phyloP scores from a whole-genome alignment of 2,888 invertebrate species.

The Eledone cirrhosa region DNA sequence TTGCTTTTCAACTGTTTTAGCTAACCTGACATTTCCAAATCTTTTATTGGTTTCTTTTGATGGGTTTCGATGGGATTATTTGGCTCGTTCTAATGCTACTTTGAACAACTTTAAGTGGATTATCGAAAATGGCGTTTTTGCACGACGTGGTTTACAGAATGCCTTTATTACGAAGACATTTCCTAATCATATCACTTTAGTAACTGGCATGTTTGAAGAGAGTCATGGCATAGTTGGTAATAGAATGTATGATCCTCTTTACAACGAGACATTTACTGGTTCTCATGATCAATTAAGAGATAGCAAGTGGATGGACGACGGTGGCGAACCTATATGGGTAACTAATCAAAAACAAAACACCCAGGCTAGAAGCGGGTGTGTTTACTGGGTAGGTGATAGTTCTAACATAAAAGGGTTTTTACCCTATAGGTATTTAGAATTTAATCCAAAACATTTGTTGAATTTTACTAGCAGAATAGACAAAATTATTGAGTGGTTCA shows the following conservation, averaged over 20 bases:
- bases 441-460: slow-evolving; percentile 47
- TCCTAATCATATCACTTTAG: slow-evolving; percentile 79
- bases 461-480: slow-evolving; percentile 49
- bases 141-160: slow-evolving; percentile 68
- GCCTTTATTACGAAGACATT: slow-evolving; percentile 75
- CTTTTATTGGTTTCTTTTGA: slow-evolving; percentile 76
- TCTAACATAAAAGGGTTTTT: slow-evolving; percentile 62
- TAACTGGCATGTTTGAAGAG: slow-evolving; percentile 73
- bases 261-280: slow-evolving; percentile 48
- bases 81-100: slow-evolving; percentile 65
- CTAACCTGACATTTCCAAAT: slow-evolving; percentile 62
- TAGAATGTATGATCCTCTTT: slow-evolving; percentile 71
- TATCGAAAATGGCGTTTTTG: slow-evolving; percentile 71
- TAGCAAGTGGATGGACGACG: slow-evolving; percentile 67
- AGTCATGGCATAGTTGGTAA: slow-evolving; percentile 77
- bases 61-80: slow-evolving; percentile 77
- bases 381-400: slow-evolving; percentile 78
- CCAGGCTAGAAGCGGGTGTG: slow-evolving; percentile 72
- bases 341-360: slow-evolving; percentile 70
- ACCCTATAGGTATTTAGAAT: slow-evolving; percentile 45
- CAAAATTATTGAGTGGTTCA: slow-evolving; percentile 59
- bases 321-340: slow-evolving; percentile 67
- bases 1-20: background rate
- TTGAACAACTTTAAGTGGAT: slow-evolving; percentile 73
- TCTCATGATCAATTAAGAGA: slow-evolving; percentile 57